These are phyloP conservation scores for Margarornis squamiger DNA, from an alignment of 2,797 vertebrate genomes.

Conservation along the genomic window DNA sequence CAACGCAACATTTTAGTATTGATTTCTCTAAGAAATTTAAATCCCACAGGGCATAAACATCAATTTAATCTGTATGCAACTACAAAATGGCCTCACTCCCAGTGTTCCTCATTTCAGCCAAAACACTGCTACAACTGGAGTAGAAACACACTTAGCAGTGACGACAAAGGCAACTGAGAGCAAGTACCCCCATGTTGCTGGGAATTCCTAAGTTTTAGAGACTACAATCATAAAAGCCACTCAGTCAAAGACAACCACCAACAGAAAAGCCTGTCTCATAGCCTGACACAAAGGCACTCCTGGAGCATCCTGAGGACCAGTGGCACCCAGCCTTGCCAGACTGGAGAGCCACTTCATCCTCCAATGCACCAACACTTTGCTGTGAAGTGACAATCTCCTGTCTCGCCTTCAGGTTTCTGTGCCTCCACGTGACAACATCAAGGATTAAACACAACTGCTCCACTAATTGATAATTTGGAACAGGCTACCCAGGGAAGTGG, in stretches of 20 bases:
- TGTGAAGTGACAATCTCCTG: rapidly evolving
- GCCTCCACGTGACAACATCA: neutral
- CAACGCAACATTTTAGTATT: conserved; percentile 63
- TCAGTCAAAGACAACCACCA: neutral
- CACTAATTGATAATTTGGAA: neutral
- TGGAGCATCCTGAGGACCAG: rapidly evolving
- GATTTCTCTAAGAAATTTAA: conserved; percentile 69
- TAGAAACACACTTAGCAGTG: neutral
- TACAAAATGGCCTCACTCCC: conserved; percentile 52
- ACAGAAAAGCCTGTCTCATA: neutral
- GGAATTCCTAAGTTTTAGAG: neutral
- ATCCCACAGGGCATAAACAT: conserved; percentile 58
- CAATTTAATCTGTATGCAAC: conserved; percentile 67
- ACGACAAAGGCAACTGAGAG: neutral
- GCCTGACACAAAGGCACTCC: neutral
- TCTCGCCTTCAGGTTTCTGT: neutral
- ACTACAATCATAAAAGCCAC: neutral
- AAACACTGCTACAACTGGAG: neutral
- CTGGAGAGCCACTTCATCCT: neutral
- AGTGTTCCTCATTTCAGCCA: conserved; percentile 33
- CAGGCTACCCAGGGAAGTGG: neutral
- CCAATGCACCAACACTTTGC: rapidly evolving
- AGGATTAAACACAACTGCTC: neutral
- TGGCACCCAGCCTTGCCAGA: neutral
- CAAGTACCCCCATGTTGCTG: neutral